phyloP scores from a whole-genome alignment of 2,113 vertebrate genomes.

The Illadopsis cleaveri region DNA sequence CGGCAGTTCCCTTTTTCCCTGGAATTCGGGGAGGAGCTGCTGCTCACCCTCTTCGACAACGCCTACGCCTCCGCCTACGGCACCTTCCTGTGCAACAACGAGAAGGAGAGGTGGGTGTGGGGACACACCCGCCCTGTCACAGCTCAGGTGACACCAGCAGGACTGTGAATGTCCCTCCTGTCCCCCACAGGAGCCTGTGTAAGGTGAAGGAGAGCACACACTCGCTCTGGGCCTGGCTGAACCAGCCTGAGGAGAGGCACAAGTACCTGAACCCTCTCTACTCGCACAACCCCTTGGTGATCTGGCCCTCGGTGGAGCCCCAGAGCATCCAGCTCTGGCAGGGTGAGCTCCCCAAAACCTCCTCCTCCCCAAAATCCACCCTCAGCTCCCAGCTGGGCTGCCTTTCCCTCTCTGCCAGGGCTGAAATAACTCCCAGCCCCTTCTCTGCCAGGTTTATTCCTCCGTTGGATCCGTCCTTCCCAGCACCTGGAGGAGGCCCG shows the following conservation, averaged over 20 bases:
- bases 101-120: slow-evolving; percentile 78
- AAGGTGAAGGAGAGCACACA: slow-evolving; percentile 80
- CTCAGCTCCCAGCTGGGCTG: not conserved
- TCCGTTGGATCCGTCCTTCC: slow-evolving; percentile 75
- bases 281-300: slow-evolving; percentile 72
- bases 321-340: slow-evolving; percentile 86
- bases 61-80: slow-evolving; percentile 83
- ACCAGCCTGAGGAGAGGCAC: slow-evolving; percentile 58
- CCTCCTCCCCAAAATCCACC: not conserved
- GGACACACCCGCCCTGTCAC: too few species aligned
- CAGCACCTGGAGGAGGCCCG: slow-evolving; percentile 77
- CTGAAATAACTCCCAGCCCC: not conserved
- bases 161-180: not conserved
- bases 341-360: slow-evolving; percentile 68
- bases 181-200: slow-evolving; percentile 69
- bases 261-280: slow-evolving; percentile 79
- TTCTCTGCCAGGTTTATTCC: slow-evolving; percentile 79
- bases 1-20: slow-evolving; percentile 84
- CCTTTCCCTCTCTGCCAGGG: too few species aligned
- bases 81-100: slow-evolving; percentile 86
- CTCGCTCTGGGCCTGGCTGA: slow-evolving; percentile 82
- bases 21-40: slow-evolving; percentile 82
- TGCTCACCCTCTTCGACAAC: slow-evolving; percentile 81
- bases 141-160: not conserved
- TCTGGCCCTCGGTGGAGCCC: slow-evolving; percentile 87